phyloP scores from a whole-genome alignment of 2,797 vertebrate genomes.

The Periparus ater region DNA sequence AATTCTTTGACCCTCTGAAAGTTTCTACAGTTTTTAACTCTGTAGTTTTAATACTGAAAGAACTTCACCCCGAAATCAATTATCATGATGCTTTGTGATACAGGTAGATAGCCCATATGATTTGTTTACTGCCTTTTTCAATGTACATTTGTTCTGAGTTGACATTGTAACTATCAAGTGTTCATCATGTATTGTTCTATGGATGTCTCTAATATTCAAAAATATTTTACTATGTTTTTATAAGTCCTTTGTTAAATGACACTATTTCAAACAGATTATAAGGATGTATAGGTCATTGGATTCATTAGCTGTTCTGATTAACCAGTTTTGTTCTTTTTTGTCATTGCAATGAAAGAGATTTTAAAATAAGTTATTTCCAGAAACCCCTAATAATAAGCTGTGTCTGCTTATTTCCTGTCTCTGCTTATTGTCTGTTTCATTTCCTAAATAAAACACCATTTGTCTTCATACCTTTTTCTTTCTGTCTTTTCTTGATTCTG shows the following conservation, averaged over 20 bases:
- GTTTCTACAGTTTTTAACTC: not conserved
- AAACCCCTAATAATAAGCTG: not conserved
- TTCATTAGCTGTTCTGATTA: not conserved
- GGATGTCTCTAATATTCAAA: not conserved
- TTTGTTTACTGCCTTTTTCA: not conserved
- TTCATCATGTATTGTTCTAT: not conserved
- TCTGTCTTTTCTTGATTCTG: no score
- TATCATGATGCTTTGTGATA: not conserved
- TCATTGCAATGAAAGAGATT: not conserved
- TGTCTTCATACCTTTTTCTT: not conserved
- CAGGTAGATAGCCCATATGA: not conserved
- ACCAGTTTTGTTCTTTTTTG: not conserved
- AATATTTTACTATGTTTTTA: not conserved
- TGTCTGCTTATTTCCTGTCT: not conserved
- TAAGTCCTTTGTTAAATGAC: not conserved
- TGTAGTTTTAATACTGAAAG: not conserved
- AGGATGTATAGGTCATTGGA: not conserved
- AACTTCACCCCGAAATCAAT: not conserved
- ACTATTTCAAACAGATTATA: not conserved
- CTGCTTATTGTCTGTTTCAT: no score
- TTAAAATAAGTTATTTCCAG: not conserved
- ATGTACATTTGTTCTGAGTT: not conserved
- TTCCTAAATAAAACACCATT: not conserved
- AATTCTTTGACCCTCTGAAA: not conserved
- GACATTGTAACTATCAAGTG: not conserved